Evolutionary conservation across 2,797 vertebrate genomes (phyloP).

Genomic region (Acipenser transmontanus): DNA sequence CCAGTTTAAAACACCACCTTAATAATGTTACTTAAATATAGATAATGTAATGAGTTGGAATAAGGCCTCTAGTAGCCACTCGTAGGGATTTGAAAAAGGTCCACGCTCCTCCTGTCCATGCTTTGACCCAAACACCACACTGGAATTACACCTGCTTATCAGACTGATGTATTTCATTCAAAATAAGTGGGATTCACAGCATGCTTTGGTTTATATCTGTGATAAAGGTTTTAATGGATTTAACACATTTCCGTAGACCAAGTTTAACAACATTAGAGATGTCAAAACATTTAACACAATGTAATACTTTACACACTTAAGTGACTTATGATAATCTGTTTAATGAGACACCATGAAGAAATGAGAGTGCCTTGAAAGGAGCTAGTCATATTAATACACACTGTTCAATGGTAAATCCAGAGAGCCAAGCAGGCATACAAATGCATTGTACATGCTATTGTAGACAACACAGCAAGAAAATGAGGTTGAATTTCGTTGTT

Average conservation of each 20-base stretch:
- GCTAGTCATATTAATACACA: slow-evolving; percentile 39
- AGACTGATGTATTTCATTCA: slow-evolving; percentile 48
- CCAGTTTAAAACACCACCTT: no score
- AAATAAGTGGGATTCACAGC: slow-evolving; percentile 43
- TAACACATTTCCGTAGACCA: slow-evolving; percentile 18
- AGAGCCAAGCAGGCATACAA: slow-evolving; percentile 35
- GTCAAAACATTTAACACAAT: slow-evolving; percentile 23
- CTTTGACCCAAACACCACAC: slow-evolving; percentile 14
- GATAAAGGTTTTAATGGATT: slow-evolving; percentile 26
- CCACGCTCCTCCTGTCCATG: no score
- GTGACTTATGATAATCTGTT: slow-evolving; percentile 37
- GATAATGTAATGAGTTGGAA: no score
- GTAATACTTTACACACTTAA: slow-evolving; percentile 20
- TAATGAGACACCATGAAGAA: slow-evolving; percentile 37
- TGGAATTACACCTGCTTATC: slow-evolving; percentile 35
- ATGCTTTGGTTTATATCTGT: slow-evolving; percentile 27
- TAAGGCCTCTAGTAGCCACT: no score
- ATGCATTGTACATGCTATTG: slow-evolving; percentile 44
- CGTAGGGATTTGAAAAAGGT: no score
- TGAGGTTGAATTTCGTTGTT: slow-evolving; percentile 42
- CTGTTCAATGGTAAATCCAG: slow-evolving; percentile 30
- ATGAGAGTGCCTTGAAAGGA: slow-evolving; percentile 34
- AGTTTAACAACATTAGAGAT: slow-evolving; percentile 27
- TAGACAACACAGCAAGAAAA: slow-evolving; percentile 44
- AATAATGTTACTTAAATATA: no score